A percentile compares a stretch with the other conserved stretches of the same genome.
Evolutionary conservation across 2,888 invertebrate species (phyloP).

Genomic region (Scaptodrosophila latifasciaeformis): DNA sequence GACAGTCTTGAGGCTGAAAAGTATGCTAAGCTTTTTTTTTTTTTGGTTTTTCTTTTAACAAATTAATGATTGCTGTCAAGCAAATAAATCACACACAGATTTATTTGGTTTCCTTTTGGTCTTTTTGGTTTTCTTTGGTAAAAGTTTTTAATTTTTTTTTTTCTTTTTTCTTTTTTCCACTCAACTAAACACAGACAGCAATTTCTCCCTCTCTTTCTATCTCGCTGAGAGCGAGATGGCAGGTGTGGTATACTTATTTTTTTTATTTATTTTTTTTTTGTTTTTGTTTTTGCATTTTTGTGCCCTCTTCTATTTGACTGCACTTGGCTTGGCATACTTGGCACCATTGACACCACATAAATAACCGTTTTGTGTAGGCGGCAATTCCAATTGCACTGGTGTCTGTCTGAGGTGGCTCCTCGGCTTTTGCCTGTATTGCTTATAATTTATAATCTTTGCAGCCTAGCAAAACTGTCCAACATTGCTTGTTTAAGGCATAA

Average conservation of each 20-base stretch:
- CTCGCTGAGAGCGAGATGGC: not conserved
- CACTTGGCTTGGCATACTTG: constrained; percentile 31
- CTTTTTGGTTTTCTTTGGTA: no score
- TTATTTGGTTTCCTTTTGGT: constrained; percentile 4
- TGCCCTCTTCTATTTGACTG: not conserved
- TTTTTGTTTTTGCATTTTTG: no score
- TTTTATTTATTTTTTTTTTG: no score
- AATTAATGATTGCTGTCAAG: constrained; percentile 54
- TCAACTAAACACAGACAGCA: constrained; percentile 58
- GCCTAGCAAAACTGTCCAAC: no score
- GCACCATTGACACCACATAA: constrained; percentile 55
- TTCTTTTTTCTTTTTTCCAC: constrained; percentile 55
- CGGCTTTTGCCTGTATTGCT: no score
- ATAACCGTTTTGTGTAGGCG: constrained; percentile 53
- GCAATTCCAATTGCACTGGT: no score
- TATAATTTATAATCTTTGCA: constrained; percentile 65
- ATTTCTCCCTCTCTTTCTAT: constrained; percentile 23
- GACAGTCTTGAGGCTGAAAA: constrained; percentile 47
- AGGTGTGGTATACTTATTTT: not conserved
- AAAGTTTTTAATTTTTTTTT: no score
- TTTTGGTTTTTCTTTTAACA: constrained; percentile 28
- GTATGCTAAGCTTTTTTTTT: constrained; percentile 42
- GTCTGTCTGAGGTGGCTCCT: no score
- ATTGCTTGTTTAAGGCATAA: no score
- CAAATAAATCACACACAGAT: constrained; percentile 62